Conservation (phyloP, 2,888 invertebrate species). For the Plebejus anna region DNA sequence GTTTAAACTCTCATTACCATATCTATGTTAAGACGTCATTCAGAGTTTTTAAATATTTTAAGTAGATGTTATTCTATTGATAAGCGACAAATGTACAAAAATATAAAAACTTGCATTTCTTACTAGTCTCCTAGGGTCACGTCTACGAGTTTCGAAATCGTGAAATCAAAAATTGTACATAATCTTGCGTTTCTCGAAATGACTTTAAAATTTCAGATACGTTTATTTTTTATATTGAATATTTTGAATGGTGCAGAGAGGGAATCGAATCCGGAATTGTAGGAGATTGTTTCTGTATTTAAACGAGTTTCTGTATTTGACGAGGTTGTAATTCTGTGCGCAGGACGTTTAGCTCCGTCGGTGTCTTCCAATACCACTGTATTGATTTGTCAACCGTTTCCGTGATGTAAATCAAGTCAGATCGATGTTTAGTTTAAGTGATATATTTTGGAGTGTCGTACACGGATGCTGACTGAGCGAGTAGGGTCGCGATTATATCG, state of each 20-base stretch:
- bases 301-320: no score
- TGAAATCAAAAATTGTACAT: slow-evolving; percentile 40
- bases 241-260: slow-evolving; percentile 64
- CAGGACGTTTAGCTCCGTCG: slow-evolving; percentile 43
- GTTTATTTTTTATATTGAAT: slow-evolving; percentile 73
- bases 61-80: slow-evolving; percentile 74
- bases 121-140: slow-evolving; percentile 77
- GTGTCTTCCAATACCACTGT: slow-evolving; percentile 74
- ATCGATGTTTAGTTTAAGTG: slow-evolving; percentile 60
- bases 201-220: slow-evolving; percentile 58
- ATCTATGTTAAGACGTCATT: slow-evolving; percentile 65
- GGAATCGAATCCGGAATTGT: slow-evolving; percentile 51
- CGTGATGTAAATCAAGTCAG: slow-evolving; percentile 63
- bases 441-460: slow-evolving; percentile 62
- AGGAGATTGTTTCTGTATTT: slow-evolving; percentile 40
- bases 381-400: slow-evolving; percentile 47
- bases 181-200: slow-evolving; percentile 41
- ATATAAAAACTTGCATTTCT: slow-evolving; percentile 73
- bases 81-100: slow-evolving; percentile 77
- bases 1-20: slow-evolving; percentile 67
- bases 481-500: background rate
- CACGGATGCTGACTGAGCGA: slow-evolving; percentile 24
- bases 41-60: slow-evolving; percentile 65
- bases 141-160: slow-evolving; percentile 49
- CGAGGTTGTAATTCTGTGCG: slow-evolving; percentile 16